These are phyloP conservation scores for Danio kyathit DNA, from an alignment of 2,797 vertebrate genomes.

Conservation along the genomic window DNA sequence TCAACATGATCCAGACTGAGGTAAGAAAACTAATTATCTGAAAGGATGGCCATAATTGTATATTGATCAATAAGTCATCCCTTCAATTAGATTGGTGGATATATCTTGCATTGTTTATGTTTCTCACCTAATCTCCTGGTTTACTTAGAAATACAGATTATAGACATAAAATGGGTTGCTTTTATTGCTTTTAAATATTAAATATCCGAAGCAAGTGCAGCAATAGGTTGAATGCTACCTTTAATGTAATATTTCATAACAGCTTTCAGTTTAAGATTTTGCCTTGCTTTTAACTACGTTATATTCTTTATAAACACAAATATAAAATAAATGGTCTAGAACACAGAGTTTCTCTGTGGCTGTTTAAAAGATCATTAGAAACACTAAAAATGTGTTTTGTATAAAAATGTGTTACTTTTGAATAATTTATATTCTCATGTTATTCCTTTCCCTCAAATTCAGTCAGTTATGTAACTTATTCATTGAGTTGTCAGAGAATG, in stretches of 20 bases:
- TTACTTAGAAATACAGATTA: not conserved
- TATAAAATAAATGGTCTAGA: not conserved
- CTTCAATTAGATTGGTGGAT: not conserved
- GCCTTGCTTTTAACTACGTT: not conserved
- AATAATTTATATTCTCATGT: not conserved
- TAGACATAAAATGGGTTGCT: not conserved
- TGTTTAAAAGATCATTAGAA: constrained; percentile 5
- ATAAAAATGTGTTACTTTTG: constrained; percentile 18
- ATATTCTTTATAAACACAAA: not conserved
- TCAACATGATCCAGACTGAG: constrained; percentile 93
- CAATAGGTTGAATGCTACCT: not conserved
- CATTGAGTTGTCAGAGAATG: not conserved
- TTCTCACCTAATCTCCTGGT: not conserved
- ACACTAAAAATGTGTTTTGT: not conserved
- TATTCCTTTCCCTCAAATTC: not conserved
- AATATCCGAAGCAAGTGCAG: not conserved
- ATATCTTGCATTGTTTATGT: not conserved
- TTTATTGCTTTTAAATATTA: not conserved
- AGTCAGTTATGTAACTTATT: not conserved
- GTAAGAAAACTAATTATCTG: constrained; percentile 67
- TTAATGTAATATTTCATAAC: too few relatives aligned
- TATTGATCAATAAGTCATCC: not conserved
- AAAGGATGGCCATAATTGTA: not conserved
- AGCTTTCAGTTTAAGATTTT: not conserved
- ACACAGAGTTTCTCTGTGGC: not conserved